Conservation (phyloP, 2,797 vertebrate species). For the Gymnoscopelus microlampas region DNA sequence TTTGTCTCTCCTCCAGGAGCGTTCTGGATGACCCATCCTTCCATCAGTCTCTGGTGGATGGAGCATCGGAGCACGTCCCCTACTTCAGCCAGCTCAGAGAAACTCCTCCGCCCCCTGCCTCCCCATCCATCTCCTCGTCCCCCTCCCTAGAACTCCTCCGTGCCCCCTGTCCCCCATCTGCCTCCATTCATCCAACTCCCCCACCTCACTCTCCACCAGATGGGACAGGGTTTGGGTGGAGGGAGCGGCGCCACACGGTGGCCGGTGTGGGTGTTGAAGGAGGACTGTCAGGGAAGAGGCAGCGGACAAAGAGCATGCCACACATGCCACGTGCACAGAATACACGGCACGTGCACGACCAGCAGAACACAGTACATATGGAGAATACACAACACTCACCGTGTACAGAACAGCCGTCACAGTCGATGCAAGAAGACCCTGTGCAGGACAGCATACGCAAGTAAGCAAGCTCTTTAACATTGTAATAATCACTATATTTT, state of each 20-base stretch:
- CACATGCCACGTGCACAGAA: not conserved
- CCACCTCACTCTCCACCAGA: slow-evolving; percentile 1
- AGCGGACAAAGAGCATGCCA: not conserved
- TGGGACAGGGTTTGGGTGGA: not conserved
- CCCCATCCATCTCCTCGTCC: slow-evolving; percentile 30
- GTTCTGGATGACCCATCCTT: slow-evolving; percentile 86
- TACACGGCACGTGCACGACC: not conserved
- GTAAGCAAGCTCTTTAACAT: slow-evolving; percentile 10
- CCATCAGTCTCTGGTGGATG: slow-evolving; percentile 67
- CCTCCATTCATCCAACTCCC: not conserved
- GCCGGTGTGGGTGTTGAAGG: not conserved
- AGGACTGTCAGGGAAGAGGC: not conserved
- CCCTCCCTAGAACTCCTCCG: slow-evolving; percentile 6
- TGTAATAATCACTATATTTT: not conserved
- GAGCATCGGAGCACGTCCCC: slow-evolving; percentile 75
- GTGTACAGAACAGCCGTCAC: not conserved
- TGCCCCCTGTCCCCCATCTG: not conserved
- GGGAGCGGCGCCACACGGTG: slow-evolving; percentile 6
- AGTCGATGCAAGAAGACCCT: not conserved
- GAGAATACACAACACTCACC: no score
- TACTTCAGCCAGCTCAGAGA: slow-evolving; percentile 80
- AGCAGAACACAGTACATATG: no score
- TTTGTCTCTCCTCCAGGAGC: slow-evolving; percentile 69
- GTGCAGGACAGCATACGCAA: slow-evolving; percentile 63
- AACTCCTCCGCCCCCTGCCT: slow-evolving; percentile 28